Conservation (phyloP, 2,797 vertebrate species). For the Cossypha caffra region DNA sequence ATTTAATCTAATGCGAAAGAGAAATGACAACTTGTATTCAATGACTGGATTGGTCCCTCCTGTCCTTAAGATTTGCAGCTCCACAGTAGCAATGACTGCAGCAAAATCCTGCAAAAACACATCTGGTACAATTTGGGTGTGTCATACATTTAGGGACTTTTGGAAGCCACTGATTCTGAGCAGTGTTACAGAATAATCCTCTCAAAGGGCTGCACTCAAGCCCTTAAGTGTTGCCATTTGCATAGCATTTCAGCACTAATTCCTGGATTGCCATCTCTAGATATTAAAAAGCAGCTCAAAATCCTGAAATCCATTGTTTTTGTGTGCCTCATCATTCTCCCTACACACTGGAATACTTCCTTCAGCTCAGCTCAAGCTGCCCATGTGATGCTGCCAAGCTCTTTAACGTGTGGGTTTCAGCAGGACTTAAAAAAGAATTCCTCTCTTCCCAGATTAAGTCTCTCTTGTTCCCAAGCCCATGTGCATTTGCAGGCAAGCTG, state of each 20-base stretch:
- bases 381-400: background rate
- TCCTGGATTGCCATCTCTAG: background rate
- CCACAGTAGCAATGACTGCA: background rate
- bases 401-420: background rate
- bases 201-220: background rate
- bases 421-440: background rate
- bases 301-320: background rate
- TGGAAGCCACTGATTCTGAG: background rate
- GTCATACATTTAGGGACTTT: background rate
- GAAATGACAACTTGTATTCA: background rate
- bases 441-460: background rate
- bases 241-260: background rate
- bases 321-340: rapidly evolving
- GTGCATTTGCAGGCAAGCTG: background rate
- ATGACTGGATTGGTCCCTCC: background rate
- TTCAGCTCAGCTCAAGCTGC: background rate
- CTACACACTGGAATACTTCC: background rate
- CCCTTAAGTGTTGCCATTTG: background rate
- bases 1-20: background rate
- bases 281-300: background rate
- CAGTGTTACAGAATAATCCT: background rate
- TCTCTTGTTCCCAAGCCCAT: background rate
- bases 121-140: background rate
- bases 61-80: background rate
- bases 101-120: background rate